Conservation (phyloP, 2,797 vertebrate genomes). For the Leptatherina wallacei region DNA sequence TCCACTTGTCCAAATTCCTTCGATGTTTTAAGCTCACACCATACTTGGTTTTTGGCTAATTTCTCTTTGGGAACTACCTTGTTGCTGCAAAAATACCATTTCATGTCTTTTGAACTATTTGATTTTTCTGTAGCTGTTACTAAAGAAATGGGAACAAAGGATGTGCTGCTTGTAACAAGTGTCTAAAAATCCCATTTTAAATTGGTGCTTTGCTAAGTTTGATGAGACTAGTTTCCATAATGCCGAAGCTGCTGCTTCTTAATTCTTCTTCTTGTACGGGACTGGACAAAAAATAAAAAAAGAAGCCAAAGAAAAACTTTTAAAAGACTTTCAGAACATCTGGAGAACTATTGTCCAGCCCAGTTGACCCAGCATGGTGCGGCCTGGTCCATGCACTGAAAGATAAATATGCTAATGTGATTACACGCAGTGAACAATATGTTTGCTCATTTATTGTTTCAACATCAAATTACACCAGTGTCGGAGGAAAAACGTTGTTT, state of each 20-base stretch:
- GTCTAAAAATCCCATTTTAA: background rate
- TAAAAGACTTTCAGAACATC: background rate
- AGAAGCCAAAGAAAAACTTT: background rate
- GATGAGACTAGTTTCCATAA: background rate
- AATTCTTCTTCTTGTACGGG: too few species aligned
- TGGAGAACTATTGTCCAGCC: background rate
- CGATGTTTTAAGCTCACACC: too few species aligned
- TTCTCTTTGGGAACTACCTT: too few species aligned
- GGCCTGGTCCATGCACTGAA: conserved; percentile 33
- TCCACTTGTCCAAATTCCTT: too few species aligned
- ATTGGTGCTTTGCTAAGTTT: background rate
- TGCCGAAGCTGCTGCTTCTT: background rate
- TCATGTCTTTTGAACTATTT: too few species aligned
- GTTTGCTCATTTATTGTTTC: background rate
- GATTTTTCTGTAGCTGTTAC: background rate
- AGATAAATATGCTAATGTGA: conserved; percentile 26
- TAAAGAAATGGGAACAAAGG: background rate
- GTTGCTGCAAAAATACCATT: too few species aligned
- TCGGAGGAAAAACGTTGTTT: background rate
- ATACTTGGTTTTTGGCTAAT: too few species aligned
- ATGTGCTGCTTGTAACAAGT: background rate
- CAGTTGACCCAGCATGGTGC: too few species aligned
- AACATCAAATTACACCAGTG: conserved; percentile 2
- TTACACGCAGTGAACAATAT: conserved; percentile 18
- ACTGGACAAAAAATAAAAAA: background rate